A percentile compares a stretch with the other conserved stretches of the same genome.
phyloP scores from a whole-genome alignment of 2,888 invertebrate species.

The Cactoblastis cactorum region DNA sequence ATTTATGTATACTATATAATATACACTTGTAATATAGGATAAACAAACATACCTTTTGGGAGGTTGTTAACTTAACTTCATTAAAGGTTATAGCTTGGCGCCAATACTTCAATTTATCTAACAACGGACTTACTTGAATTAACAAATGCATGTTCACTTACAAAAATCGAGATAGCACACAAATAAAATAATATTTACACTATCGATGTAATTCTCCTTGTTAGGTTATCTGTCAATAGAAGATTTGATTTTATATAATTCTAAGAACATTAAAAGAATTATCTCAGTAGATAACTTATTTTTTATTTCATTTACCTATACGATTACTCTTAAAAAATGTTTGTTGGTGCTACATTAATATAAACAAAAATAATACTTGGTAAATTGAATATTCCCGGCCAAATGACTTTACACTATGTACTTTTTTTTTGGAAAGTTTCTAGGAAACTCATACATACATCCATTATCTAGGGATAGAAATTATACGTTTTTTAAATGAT shows the following conservation, averaged over 20 bases:
- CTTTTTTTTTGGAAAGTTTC: neutral
- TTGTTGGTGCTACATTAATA: neutral
- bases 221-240: conserved; percentile 44
- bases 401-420: neutral
- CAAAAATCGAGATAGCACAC: neutral
- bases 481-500: too few species aligned
- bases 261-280: neutral
- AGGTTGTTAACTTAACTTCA: conserved; percentile 80
- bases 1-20: neutral
- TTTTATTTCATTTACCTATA: neutral
- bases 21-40: conserved; percentile 2
- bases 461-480: too few species aligned
- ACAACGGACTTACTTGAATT: conserved; percentile 76
- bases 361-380: neutral
- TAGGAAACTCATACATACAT: too few species aligned
- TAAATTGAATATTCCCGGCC: conserved; percentile 12
- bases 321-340: neutral
- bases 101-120: conserved; percentile 77
- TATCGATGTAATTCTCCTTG: conserved; percentile 14
- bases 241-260: neutral
- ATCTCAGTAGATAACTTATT: neutral
- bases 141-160: conserved; percentile 60
- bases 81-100: conserved; percentile 64
- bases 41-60: conserved; percentile 81
- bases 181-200: conserved; percentile 16